These are phyloP conservation scores for Bombus confusus DNA, from an alignment of 1,140 invertebrate genomes.

Conservation along the genomic window DNA sequence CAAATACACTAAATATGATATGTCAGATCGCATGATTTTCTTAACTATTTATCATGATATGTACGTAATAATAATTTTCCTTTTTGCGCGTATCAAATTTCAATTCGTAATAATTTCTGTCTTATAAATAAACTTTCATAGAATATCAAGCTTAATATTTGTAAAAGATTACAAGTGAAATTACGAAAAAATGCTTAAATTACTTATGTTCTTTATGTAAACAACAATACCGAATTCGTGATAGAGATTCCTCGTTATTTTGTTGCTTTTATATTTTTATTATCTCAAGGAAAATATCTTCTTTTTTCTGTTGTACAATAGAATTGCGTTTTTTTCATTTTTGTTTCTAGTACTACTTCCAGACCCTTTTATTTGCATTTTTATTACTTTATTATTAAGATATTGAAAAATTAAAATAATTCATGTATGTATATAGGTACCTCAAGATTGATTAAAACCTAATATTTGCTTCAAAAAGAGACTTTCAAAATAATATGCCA, in stretches of 20 bases:
- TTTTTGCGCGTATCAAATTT: not conserved
- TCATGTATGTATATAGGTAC: not conserved
- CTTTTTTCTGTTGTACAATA: not conserved
- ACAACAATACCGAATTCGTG: not conserved
- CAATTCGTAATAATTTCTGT: not conserved
- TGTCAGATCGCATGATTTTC: not conserved
- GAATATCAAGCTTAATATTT: not conserved
- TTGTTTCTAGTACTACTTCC: not conserved
- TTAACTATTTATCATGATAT: not conserved
- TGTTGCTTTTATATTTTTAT: not conserved
- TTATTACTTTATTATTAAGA: not conserved
- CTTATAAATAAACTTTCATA: constrained; percentile 13
- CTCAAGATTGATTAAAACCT: constrained; percentile 5
- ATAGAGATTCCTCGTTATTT: not conserved
- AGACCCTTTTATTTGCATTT: not conserved
- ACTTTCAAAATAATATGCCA: not conserved
- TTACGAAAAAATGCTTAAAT: not conserved
- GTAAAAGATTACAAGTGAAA: not conserved
- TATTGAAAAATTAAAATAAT: not conserved
- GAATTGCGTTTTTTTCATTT: not conserved
- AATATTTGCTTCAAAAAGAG: not conserved
- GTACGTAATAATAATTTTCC: constrained; percentile 4
- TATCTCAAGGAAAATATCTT: not conserved
- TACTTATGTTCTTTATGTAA: not conserved
- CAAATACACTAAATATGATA: not conserved